Conservation (phyloP, 2,888 invertebrate species). For the Gari tellinella region DNA sequence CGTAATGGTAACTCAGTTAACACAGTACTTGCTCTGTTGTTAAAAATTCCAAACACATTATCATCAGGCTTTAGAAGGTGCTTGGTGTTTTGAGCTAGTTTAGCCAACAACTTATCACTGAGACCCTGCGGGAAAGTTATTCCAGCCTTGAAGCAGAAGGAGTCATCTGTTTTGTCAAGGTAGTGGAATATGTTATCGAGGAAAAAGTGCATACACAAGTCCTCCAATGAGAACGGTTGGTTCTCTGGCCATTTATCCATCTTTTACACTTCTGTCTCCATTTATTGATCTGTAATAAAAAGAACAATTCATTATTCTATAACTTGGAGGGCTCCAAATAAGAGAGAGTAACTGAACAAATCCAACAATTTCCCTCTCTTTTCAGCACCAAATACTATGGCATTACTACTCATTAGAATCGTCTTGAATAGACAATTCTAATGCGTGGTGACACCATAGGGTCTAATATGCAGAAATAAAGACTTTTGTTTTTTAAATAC, state of each 20-base stretch:
- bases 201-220: constrained; percentile 45
- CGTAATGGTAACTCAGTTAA: constrained; percentile 68
- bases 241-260: constrained; percentile 46
- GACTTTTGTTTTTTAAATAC: no score
- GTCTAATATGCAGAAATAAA: no score
- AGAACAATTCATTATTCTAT: no score
- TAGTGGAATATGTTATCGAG: constrained; percentile 47
- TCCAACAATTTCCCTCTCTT: no score
- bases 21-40: constrained; percentile 49
- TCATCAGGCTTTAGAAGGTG: constrained; percentile 32
- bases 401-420: no score
- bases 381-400: no score
- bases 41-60: constrained; percentile 54
- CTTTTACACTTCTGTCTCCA: background rate
- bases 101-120: constrained; percentile 49
- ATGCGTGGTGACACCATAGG: no score
- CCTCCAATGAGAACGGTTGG: constrained; percentile 40
- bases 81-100: constrained; percentile 35
- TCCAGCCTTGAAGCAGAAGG: constrained; percentile 49
- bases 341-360: no score
- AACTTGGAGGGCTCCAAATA: no score
- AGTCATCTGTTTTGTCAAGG: constrained; percentile 47
- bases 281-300: no score
- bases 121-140: constrained; percentile 55
- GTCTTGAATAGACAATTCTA: no score